These are phyloP conservation scores for Rhinella marina DNA, from an alignment of 2,797 vertebrate genomes.

Conservation along the genomic window DNA sequence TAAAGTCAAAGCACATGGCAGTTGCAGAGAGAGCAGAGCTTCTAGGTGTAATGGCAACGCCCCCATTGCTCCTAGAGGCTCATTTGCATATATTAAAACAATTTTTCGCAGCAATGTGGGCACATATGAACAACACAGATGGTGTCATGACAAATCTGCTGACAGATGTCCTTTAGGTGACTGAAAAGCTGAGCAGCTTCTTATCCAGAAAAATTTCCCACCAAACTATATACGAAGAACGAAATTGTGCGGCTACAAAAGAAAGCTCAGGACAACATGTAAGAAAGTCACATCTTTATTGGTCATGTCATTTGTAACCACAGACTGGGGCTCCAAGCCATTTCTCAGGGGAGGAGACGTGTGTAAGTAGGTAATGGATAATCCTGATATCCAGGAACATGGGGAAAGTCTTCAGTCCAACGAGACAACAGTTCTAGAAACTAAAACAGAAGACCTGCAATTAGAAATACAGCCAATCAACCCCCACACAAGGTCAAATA, in stretches of 20 bases:
- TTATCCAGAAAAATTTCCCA: neutral
- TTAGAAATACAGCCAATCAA: neutral
- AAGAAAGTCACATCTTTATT: slow-evolving; percentile 57
- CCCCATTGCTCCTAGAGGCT: too few relatives aligned
- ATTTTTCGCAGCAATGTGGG: too few relatives aligned
- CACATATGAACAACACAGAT: too few relatives aligned
- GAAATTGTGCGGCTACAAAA: neutral
- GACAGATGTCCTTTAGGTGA: too few relatives aligned
- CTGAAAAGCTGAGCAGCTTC: too few relatives aligned
- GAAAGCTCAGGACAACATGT: neutral
- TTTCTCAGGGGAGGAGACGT: neutral
- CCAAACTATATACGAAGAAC: neutral
- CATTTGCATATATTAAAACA: too few relatives aligned
- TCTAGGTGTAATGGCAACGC: too few relatives aligned
- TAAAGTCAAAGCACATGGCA: too few relatives aligned
- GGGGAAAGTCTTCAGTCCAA: neutral
- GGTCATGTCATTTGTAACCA: neutral
- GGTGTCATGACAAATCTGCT: too few relatives aligned
- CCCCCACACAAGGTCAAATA: neutral
- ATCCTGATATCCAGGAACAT: neutral
- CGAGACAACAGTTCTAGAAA: neutral
- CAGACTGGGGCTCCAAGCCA: neutral
- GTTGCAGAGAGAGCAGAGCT: too few relatives aligned
- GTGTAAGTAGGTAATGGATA: neutral
- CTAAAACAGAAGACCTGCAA: neutral